These are phyloP conservation scores for Columba janthina DNA, from an alignment of 2,113 vertebrate genomes.

Conservation along the genomic window DNA sequence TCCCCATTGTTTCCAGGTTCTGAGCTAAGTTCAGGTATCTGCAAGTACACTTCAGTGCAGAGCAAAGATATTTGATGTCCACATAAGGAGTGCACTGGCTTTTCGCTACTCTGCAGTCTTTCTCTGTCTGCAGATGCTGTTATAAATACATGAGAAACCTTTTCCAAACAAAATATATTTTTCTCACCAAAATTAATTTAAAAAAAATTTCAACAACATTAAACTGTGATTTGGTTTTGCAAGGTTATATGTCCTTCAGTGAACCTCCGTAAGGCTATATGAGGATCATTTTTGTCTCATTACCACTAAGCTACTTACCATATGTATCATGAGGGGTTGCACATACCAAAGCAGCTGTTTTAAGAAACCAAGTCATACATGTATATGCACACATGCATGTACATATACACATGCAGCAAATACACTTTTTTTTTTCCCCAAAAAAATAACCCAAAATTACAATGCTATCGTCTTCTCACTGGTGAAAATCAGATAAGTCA, in stretches of 20 bases:
- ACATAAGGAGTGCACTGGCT: neutral
- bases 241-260: neutral
- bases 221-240: neutral
- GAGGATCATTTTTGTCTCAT: neutral
- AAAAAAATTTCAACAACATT: neutral
- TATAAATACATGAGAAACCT: neutral
- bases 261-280: neutral
- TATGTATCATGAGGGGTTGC: neutral
- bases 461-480: neutral
- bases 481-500: neutral
- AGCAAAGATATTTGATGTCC: neutral
- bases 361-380: neutral
- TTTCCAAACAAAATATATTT: neutral
- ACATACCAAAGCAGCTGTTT: neutral
- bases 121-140: neutral
- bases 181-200: neutral
- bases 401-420: neutral
- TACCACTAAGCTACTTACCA: neutral
- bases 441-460: neutral
- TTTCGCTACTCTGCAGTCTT: neutral
- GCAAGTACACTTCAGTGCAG: neutral
- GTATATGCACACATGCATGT: too few species aligned
- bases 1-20: neutral
- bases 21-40: neutral
- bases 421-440: fast-evolving